These are phyloP conservation scores for Acrossocheilus wenchowensis DNA, from an alignment of 2,797 vertebrate genomes.

Conservation along the genomic window DNA sequence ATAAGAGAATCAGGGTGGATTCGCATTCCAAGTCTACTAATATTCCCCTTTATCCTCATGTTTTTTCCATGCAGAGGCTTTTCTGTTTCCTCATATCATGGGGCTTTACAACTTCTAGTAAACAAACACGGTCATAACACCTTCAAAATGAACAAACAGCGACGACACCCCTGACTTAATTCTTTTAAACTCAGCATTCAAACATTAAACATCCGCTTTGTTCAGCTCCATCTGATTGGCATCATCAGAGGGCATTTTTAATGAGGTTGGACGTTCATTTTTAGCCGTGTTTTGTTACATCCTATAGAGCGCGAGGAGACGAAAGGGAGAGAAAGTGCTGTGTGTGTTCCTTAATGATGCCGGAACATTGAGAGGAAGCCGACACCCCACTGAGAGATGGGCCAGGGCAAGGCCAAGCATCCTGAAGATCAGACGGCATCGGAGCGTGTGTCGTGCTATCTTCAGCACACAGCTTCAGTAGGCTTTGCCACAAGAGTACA, in stretches of 20 bases:
- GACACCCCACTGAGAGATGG: slow-evolving; percentile 52
- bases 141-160: slow-evolving; percentile 43
- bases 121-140: slow-evolving; percentile 41
- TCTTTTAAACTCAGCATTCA: slow-evolving; percentile 43
- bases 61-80: slow-evolving; percentile 41
- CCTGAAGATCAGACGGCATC: slow-evolving; percentile 52
- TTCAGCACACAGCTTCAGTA: slow-evolving; percentile 53
- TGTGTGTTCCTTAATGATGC: slow-evolving; percentile 53
- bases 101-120: slow-evolving; percentile 36
- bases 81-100: slow-evolving; percentile 35
- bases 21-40: slow-evolving; percentile 30
- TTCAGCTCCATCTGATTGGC: slow-evolving; percentile 33
- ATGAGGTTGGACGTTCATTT: slow-evolving; percentile 28
- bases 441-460: slow-evolving; percentile 34
- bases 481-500: slow-evolving; percentile 51
- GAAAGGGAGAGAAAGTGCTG: slow-evolving; percentile 12
- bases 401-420: slow-evolving; percentile 43
- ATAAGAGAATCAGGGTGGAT: background rate
- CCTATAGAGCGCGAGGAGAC: background rate
- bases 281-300: slow-evolving; percentile 7
- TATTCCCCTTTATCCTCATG: slow-evolving; percentile 30
- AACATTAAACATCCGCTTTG: slow-evolving; percentile 23
- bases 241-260: slow-evolving; percentile 31
- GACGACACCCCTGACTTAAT: slow-evolving; percentile 17
- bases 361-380: slow-evolving; percentile 42